A percentile compares a stretch with the other conserved stretches of the same genome.
Evolutionary conservation across 2,113 vertebrate species (phyloP).

Genomic region (Axis porcinus): DNA sequence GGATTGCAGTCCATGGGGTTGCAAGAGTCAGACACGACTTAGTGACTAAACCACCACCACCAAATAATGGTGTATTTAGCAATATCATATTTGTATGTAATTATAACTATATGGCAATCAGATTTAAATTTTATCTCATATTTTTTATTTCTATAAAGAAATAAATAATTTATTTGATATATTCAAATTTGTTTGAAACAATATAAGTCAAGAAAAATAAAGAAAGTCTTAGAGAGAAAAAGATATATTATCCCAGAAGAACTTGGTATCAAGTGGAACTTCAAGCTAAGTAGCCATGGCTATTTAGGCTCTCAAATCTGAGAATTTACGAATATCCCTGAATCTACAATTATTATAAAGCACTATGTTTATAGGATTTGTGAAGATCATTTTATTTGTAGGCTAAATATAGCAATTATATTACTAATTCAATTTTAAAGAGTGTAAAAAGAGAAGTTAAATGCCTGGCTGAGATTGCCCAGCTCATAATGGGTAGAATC

Average conservation of each 20-base stretch:
- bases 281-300: fast-evolving
- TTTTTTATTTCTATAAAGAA: not conserved
- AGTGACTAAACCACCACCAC: not conserved
- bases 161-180: not conserved
- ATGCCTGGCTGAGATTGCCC: not conserved
- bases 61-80: not conserved
- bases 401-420: not conserved
- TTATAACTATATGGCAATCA: not conserved
- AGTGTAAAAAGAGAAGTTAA: not conserved
- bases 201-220: not conserved
- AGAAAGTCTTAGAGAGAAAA: not conserved
- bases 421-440: not conserved
- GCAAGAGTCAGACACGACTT: not conserved
- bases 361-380: not conserved
- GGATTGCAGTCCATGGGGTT: not conserved
- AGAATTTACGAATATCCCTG: not conserved
- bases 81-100: not conserved
- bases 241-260: not conserved
- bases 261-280: not conserved
- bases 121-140: not conserved
- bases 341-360: not conserved
- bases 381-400: not conserved
- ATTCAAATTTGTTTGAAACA: not conserved
- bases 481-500: not conserved
- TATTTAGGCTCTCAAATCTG: not conserved